phyloP scores from a whole-genome alignment of 2,113 vertebrate species.

The Bettongia penicillata region DNA sequence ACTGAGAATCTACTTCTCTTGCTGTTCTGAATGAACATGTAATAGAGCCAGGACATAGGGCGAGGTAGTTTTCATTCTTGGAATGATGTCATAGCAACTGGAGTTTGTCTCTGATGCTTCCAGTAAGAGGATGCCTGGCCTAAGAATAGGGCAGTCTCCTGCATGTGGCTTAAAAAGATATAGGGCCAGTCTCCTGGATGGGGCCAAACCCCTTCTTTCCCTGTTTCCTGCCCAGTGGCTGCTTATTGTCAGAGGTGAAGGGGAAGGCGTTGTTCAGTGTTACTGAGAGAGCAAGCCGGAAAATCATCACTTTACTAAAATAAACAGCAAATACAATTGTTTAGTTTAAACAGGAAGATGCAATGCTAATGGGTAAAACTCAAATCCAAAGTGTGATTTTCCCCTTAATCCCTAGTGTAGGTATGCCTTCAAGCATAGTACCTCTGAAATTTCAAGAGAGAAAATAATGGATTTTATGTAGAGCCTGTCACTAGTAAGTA shows the following conservation, averaged over 20 bases:
- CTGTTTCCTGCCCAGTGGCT: slow-evolving; percentile 69
- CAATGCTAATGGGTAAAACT: slow-evolving; percentile 38
- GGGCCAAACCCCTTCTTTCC: slow-evolving; percentile 60
- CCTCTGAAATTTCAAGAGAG: slow-evolving; percentile 20
- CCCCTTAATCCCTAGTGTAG: background rate
- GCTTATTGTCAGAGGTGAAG: slow-evolving; percentile 69
- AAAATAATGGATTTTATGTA: slow-evolving; percentile 23
- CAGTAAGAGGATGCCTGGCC: background rate
- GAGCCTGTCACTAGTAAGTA: slow-evolving; percentile 25
- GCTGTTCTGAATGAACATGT: background rate
- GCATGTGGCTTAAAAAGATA: slow-evolving; percentile 35
- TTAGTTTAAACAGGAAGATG: slow-evolving; percentile 66
- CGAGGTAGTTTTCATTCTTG: background rate
- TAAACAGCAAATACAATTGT: slow-evolving; percentile 68
- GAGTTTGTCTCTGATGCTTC: slow-evolving; percentile 10
- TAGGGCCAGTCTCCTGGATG: slow-evolving; percentile 34
- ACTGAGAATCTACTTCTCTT: background rate
- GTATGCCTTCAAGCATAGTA: background rate
- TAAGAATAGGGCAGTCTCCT: slow-evolving; percentile 21
- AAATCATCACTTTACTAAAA: slow-evolving; percentile 75
- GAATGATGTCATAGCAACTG: slow-evolving; percentile 16
- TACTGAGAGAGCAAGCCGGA: slow-evolving; percentile 61
- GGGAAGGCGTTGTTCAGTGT: slow-evolving; percentile 46
- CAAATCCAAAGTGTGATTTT: background rate
- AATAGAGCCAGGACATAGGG: background rate